Conservation (phyloP, 2,888 invertebrate species). For the Lingula anatina region DNA sequence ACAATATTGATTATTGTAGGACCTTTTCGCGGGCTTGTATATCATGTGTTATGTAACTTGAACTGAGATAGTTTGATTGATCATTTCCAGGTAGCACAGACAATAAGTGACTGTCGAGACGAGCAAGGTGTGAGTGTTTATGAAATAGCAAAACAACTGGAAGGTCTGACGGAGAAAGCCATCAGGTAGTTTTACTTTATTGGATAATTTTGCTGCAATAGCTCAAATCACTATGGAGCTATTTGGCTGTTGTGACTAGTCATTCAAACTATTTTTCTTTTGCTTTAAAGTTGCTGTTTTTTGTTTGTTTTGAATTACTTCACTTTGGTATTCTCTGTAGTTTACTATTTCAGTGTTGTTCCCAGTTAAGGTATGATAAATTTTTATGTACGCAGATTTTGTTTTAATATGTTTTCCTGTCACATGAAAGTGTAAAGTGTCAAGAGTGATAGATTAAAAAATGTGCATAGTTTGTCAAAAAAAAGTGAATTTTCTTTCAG, state of each 20-base stretch:
- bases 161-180: slow-evolving; percentile 31
- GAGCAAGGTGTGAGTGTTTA: slow-evolving; percentile 32
- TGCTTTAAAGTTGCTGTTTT: neutral
- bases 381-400: neutral
- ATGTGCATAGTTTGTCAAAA: too few relatives aligned
- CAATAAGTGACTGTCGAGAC: slow-evolving; percentile 24
- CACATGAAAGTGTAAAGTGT: too few relatives aligned
- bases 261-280: neutral
- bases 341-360: neutral
- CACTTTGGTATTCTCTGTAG: too few relatives aligned
- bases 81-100: slow-evolving; percentile 29
- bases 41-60: too few relatives aligned
- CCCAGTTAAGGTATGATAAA: neutral
- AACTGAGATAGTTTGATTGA: too few relatives aligned
- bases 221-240: neutral
- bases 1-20: too few relatives aligned
- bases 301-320: neutral
- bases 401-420: neutral
- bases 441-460: too few relatives aligned
- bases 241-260: neutral
- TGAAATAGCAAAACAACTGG: slow-evolving; percentile 27
- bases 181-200: slow-evolving; percentile 21
- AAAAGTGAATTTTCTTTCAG: slow-evolving; percentile 21
- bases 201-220: neutral
- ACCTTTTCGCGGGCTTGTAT: too few relatives aligned